phyloP scores from a whole-genome alignment of 2,113 vertebrate species.

The Romanogobio albipinnatus region DNA sequence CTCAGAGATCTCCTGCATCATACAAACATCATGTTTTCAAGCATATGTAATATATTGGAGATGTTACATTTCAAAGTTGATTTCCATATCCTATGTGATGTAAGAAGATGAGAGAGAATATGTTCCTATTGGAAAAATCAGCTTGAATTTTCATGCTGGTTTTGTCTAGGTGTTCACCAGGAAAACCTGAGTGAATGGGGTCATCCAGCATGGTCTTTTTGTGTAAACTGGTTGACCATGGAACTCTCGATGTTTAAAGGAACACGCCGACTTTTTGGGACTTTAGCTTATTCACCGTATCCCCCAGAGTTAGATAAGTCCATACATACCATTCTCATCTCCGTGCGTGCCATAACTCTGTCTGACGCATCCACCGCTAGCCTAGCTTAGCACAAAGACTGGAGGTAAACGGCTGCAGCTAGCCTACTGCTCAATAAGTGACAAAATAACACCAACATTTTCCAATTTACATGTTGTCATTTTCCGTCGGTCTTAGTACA shows the following conservation, averaged over 20 bases:
- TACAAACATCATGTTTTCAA: not conserved
- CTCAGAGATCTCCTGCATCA: slow-evolving; percentile 71
- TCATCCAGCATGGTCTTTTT: not conserved
- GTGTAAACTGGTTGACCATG: not conserved
- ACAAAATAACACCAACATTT: too few species aligned
- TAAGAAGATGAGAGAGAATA: not conserved
- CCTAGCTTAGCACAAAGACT: too few species aligned
- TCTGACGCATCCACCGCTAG: too few species aligned
- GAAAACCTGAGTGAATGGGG: not conserved
- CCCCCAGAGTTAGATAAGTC: too few species aligned
- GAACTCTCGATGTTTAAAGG: not conserved
- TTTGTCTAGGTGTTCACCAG: not conserved
- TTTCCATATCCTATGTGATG: not conserved
- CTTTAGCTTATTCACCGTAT: too few species aligned
- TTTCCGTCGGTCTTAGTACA: too few species aligned
- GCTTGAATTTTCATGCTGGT: not conserved
- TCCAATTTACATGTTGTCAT: too few species aligned
- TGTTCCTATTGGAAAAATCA: not conserved
- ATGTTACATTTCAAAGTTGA: not conserved
- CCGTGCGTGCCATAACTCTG: too few species aligned
- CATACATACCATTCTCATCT: too few species aligned
- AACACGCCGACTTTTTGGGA: too few species aligned
- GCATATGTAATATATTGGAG: not conserved
- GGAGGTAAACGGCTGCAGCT: too few species aligned
- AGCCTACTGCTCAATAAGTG: too few species aligned